A percentile compares a stretch with the other conserved stretches of the same genome.
Evolutionary conservation across 2,888 invertebrate species (phyloP).

Genomic region (Hemithea aestivaria): DNA sequence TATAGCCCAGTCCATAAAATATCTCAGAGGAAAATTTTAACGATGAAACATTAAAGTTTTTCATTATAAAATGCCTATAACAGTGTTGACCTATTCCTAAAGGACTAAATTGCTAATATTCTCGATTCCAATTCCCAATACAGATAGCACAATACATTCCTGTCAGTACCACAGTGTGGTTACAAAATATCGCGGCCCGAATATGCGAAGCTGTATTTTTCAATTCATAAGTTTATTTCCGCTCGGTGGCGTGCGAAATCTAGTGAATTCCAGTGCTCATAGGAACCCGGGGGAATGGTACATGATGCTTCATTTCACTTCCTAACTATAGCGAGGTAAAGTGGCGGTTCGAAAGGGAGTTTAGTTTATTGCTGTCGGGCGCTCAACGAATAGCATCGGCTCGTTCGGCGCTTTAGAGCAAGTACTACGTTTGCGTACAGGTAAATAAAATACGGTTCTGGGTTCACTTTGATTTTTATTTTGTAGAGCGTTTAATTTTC

Average conservation of each 20-base stretch:
- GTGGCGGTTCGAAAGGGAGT: slow-evolving; percentile 12
- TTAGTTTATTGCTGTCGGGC: slow-evolving; percentile 11
- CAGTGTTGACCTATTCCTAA: too few relatives aligned
- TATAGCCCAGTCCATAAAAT: too few relatives aligned
- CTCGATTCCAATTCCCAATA: slow-evolving; percentile 5
- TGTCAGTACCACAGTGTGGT: slow-evolving; percentile 36
- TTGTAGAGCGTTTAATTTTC: slow-evolving; percentile 3
- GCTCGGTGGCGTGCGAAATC: slow-evolving; percentile 34
- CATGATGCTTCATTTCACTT: slow-evolving; percentile 33
- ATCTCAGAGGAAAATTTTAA: too few relatives aligned
- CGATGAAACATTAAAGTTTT: too few relatives aligned
- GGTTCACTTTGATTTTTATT: neutral
- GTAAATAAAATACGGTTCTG: slow-evolving; percentile 14
- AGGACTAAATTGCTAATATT: slow-evolving; percentile 9
- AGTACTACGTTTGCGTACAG: neutral
- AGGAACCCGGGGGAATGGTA: slow-evolving; percentile 26
- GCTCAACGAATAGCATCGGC: slow-evolving; percentile 1
- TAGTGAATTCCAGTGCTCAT: slow-evolving; percentile 29
- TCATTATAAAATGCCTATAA: too few relatives aligned
- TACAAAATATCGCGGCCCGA: slow-evolving; percentile 36
- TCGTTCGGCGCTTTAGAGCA: too few relatives aligned
- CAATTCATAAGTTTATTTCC: slow-evolving; percentile 43
- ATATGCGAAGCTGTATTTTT: slow-evolving; percentile 36
- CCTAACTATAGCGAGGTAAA: slow-evolving; percentile 18
- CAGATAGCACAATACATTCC: slow-evolving; percentile 33